Conservation (phyloP, 2,888 invertebrate species). For the Chaitophorus viminalis region DNA sequence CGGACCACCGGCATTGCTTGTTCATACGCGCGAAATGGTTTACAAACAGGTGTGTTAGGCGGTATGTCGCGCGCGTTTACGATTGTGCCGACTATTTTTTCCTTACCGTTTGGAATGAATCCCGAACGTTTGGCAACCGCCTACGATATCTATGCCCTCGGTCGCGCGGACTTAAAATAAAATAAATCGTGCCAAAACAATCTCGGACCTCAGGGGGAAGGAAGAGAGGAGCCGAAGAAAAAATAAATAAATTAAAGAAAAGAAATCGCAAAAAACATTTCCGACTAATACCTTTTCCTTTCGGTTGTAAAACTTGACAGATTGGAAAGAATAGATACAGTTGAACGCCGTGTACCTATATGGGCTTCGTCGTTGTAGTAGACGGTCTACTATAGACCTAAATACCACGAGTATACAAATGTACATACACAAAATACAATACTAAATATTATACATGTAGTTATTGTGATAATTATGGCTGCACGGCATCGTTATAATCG, state of each 20-base stretch:
- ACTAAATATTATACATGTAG: neutral
- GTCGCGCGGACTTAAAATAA: constrained; percentile 28
- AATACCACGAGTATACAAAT: too few species aligned
- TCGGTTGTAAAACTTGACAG: constrained; percentile 14
- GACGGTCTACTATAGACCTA: too few species aligned
- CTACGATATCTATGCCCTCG: neutral
- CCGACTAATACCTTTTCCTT: constrained; percentile 1
- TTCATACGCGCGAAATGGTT: constrained; percentile 24
- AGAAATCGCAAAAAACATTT: constrained; percentile 28
- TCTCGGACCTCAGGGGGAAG: neutral
- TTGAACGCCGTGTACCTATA: neutral
- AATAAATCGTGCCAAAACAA: constrained; percentile 57
- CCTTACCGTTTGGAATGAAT: constrained; percentile 58
- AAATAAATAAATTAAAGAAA: neutral
- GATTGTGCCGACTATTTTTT: constrained; percentile 50
- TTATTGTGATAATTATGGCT: neutral
- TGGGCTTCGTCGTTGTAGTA: too few species aligned
- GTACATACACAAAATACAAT: neutral
- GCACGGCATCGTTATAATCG: neutral
- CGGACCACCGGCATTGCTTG: constrained; percentile 46
- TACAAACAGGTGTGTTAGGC: constrained; percentile 36
- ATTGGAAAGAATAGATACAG: neutral
- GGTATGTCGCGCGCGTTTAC: neutral
- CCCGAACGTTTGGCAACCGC: constrained; percentile 56
- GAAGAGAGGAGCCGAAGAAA: neutral